Percentiles rank a stretch among this genome's conserved stretches.
These are phyloP conservation scores for Corythornis madagascariensis DNA, from an alignment of 2,113 vertebrate genomes.

Conservation along the genomic window DNA sequence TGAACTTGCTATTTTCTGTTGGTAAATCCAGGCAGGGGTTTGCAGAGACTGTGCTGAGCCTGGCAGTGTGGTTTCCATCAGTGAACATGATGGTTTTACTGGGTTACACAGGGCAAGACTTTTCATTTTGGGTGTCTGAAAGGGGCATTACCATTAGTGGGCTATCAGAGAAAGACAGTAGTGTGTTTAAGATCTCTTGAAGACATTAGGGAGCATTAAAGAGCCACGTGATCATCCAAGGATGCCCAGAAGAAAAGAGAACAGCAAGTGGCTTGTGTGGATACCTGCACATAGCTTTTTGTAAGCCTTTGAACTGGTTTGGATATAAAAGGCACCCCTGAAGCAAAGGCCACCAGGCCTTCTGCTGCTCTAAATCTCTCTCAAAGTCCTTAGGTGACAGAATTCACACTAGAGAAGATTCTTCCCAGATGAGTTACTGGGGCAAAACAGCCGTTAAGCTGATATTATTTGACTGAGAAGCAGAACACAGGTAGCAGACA, in stretches of 20 bases:
- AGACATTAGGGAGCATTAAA: conserved; percentile 55
- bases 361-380: conserved; percentile 36
- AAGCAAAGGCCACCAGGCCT: conserved; percentile 53
- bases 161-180: conserved; percentile 11
- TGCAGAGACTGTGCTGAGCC: not conserved
- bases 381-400: not conserved
- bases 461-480: not conserved
- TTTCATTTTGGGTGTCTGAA: conserved; percentile 39
- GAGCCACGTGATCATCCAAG: conserved; percentile 43
- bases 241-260: conserved; percentile 59
- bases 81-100: not conserved
- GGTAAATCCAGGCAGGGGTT: not conserved
- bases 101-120: conserved; percentile 8
- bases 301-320: conserved; percentile 54
- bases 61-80: not conserved
- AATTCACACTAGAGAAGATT: conserved; percentile 8
- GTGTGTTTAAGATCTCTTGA: conserved; percentile 47
- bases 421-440: not conserved
- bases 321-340: conserved; percentile 30
- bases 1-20: not conserved
- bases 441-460: not conserved
- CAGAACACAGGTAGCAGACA: not conserved
- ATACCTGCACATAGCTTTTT: conserved; percentile 20
- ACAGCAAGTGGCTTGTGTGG: conserved; percentile 6
- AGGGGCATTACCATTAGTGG: conserved; percentile 46